These are phyloP conservation scores for Tragelaphus strepsiceros DNA, from an alignment of 2,113 vertebrate genomes.

Conservation along the genomic window DNA sequence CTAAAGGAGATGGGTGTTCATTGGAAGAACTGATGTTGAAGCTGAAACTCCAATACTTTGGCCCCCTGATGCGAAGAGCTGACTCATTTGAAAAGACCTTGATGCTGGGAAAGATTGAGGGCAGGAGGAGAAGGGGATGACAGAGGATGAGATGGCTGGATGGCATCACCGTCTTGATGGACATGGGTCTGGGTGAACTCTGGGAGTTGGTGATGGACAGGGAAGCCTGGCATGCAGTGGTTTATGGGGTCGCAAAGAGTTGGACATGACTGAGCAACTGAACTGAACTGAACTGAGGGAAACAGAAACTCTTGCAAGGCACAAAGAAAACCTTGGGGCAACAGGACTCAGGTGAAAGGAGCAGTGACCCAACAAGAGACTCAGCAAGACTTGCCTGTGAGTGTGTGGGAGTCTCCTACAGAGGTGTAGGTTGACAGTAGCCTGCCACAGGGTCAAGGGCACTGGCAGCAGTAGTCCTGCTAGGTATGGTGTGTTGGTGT, in stretches of 20 bases:
- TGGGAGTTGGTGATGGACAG: no score
- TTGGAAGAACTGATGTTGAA: no score
- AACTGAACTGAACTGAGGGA: neutral
- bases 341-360: neutral
- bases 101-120: no score
- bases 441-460: neutral
- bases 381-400: neutral
- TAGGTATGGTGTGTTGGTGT: neutral
- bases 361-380: neutral
- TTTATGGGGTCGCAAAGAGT: neutral
- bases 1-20: no score
- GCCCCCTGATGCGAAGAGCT: no score
- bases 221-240: no score
- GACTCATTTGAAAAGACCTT: no score
- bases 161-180: no score
- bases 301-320: neutral
- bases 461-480: neutral
- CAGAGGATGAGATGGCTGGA: no score
- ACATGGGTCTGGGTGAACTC: no score
- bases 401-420: neutral
- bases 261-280: rapidly evolving
- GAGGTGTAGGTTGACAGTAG: neutral
- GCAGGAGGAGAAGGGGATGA: no score
- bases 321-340: neutral
- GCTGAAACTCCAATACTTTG: no score